Conservation (phyloP, 2,888 invertebrate genomes). For the Cephus spinipes region DNA sequence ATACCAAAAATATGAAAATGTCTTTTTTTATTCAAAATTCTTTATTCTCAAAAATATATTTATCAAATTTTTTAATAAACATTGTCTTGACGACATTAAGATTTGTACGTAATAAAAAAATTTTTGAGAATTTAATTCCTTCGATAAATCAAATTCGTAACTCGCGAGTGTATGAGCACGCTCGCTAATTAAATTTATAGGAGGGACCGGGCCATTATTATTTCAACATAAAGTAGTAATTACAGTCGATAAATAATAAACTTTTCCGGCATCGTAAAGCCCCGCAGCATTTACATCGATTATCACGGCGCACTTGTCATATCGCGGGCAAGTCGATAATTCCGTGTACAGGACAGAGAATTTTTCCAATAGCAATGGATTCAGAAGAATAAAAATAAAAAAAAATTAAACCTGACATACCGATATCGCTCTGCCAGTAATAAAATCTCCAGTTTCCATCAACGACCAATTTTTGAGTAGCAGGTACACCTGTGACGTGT, state of each 20-base stretch:
- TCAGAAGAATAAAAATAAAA: neutral
- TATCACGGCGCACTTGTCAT: neutral
- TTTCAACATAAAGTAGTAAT: neutral
- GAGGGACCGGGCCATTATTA: neutral
- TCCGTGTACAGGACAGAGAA: neutral
- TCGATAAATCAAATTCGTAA: neutral
- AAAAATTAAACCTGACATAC: neutral
- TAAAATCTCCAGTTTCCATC: neutral
- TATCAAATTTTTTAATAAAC: neutral
- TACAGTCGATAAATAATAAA: neutral
- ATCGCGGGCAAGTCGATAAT: neutral
- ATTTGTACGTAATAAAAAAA: neutral
- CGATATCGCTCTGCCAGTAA: neutral
- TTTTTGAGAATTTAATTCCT: neutral
- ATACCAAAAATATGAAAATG: too few species aligned
- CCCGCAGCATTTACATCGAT: neutral
- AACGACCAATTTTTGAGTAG: neutral
- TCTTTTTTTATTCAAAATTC: neutral
- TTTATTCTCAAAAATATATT: neutral
- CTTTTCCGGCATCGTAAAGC: neutral
- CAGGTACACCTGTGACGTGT: neutral
- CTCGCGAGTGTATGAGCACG: neutral
- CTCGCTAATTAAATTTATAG: neutral
- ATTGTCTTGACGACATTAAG: neutral
- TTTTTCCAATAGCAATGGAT: neutral